Percentiles rank a stretch among this genome's conserved stretches.
These are phyloP conservation scores for Theretra japonica DNA, from an alignment of 2,888 invertebrate genomes.

Conservation along the genomic window DNA sequence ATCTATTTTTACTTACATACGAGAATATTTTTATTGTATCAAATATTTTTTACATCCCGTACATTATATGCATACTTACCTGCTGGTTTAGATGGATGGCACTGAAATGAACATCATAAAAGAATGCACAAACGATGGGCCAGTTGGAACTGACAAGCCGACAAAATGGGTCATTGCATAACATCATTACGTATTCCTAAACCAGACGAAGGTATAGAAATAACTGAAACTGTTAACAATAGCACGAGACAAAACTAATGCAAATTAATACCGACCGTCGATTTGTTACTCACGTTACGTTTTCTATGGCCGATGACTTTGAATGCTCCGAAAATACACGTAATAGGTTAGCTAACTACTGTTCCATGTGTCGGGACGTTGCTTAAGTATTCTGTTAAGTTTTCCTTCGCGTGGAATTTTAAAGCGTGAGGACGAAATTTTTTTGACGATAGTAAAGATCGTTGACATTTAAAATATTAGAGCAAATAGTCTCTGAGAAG, in stretches of 20 bases:
- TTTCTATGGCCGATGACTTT: conserved; percentile 50
- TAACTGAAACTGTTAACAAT: conserved; percentile 35
- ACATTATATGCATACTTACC: background rate
- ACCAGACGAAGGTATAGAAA: conserved; percentile 30
- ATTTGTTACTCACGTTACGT: conserved; percentile 36
- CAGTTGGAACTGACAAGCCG: background rate
- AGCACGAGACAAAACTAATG: conserved; percentile 41
- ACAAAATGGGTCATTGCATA: conserved; percentile 33
- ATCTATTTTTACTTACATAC: too few relatives aligned
- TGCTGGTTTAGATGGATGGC: background rate
- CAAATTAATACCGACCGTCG: conserved; percentile 39
- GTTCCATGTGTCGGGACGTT: conserved; percentile 30
- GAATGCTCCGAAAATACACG: conserved; percentile 42
- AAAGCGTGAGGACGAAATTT: too few relatives aligned
- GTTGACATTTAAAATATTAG: too few relatives aligned
- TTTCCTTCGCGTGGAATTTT: background rate
- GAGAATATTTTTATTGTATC: too few relatives aligned
- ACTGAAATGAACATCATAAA: background rate
- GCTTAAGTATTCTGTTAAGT: conserved; percentile 13
- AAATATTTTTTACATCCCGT: background rate
- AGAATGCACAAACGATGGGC: background rate
- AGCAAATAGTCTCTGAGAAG: too few relatives aligned
- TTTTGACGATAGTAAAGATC: background rate
- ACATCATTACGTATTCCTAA: conserved; percentile 33
- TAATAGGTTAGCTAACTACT: conserved; percentile 33